Evolutionary conservation across 2,113 vertebrate genomes (phyloP).

Genomic region (Callaeas wilsoni): DNA sequence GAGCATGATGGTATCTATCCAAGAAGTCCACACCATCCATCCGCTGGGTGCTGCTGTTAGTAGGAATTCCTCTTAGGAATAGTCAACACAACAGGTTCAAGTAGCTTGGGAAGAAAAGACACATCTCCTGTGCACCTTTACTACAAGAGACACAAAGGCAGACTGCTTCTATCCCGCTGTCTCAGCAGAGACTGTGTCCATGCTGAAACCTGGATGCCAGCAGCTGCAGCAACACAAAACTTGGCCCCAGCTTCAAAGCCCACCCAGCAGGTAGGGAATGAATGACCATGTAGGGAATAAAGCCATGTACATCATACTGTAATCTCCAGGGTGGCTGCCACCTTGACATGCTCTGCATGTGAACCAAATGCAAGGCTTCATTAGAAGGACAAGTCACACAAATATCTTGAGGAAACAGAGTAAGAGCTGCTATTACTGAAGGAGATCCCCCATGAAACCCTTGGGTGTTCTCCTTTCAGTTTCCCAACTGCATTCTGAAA

Average conservation of each 20-base stretch:
- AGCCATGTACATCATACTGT: fast-evolving
- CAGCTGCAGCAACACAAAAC: background rate
- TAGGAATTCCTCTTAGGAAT: background rate
- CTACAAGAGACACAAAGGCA: background rate
- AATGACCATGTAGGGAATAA: background rate
- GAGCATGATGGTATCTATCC: background rate
- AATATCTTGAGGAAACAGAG: background rate
- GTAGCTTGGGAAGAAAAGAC: background rate
- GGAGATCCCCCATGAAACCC: background rate
- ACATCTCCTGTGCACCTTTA: background rate
- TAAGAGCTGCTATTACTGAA: background rate
- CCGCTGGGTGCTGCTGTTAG: background rate
- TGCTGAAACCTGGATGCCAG: background rate
- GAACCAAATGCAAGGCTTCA: background rate
- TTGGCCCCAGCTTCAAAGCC: background rate
- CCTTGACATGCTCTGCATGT: fast-evolving
- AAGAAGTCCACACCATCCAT: background rate
- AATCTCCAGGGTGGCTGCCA: background rate
- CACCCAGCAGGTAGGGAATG: background rate
- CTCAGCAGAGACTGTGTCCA: background rate
- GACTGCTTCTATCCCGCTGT: background rate
- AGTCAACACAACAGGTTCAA: background rate
- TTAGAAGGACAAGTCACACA: background rate
- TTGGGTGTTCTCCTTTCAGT: background rate
- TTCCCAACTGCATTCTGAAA: background rate